Evolutionary conservation across 2,113 vertebrate species (phyloP), one percentile per base, ranked within the genome.

Genomic region (Ceyx melanurus): DNA sequence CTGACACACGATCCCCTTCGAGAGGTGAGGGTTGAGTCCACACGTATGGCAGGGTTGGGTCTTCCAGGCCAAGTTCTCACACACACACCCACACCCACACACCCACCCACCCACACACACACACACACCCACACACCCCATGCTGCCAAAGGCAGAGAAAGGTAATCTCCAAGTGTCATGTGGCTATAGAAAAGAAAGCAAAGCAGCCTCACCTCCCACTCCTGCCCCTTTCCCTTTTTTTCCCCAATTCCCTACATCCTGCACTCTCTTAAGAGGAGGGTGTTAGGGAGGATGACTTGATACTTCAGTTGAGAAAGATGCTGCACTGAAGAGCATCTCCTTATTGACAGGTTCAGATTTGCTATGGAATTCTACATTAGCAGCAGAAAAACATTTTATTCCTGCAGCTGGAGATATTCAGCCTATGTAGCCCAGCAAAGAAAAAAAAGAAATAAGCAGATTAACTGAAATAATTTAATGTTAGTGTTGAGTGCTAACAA

Each of bases 1-100:
- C 8, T 21, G 94, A 93, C 92, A 94, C 75, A 13, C 3, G 23
- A 94, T 89, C 89, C 74, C 73, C 82, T 77, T 3, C 58, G 78
- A 94, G 95, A 87, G 71, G 71, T 22, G 78, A 82, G 81, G 8
- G 77, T 33, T 0, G 5, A 71, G 64, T 87, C 78, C 19, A 4
- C 91, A 70, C 67, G 1, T 56, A 46, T 91, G 78, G 84, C 78
- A 88, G 60, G 64, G 76, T 17, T 64, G 85, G 75, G 51, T 48
- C 86, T 20, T 50, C 50, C 88, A 92, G 45, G 7, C 78, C 6
- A 50, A 35, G 76, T 22, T 48, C 56, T 53, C 60, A 57, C 66
- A 56, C 50, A 68, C 60, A 56, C 60, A 57, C 66, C 50, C 50
- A 68, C 65, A 77, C 60, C 33, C 5, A 11, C 33, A 37, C 6